Percentiles rank a stretch among this genome's conserved stretches.
phyloP scores from a whole-genome alignment of 2,888 invertebrate species.

The Ophion obscuratus region DNA sequence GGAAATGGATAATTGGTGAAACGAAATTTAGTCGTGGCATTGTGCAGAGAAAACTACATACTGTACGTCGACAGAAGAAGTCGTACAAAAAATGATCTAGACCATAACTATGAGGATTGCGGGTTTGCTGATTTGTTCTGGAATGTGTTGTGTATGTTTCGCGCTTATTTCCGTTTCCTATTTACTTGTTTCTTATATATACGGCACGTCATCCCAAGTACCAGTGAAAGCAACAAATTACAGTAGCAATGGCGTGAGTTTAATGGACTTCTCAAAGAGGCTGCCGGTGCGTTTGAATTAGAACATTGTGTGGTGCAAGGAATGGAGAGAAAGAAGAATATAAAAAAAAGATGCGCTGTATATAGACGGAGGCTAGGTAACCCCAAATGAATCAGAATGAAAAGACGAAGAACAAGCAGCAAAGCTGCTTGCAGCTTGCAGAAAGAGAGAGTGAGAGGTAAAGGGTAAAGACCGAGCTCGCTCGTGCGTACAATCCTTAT shows the following conservation, averaged over 20 bases:
- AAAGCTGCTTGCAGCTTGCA: too few relatives aligned
- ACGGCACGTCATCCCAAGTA: conserved; percentile 58
- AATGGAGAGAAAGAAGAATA: conserved; percentile 26
- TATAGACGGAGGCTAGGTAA: conserved; percentile 12
- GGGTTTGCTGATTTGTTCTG: not conserved
- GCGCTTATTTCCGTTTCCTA: conserved; percentile 12
- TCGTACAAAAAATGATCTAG: too few relatives aligned
- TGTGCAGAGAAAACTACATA: too few relatives aligned
- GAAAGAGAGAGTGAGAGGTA: conserved; percentile 2
- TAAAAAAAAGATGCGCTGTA: conserved; percentile 18
- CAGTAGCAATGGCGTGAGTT: conserved; percentile 72
- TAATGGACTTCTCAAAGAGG: conserved; percentile 73
- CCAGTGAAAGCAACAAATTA: conserved; percentile 74
- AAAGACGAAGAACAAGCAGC: conserved; percentile 19
- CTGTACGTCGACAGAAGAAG: too few relatives aligned
- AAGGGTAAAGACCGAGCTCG: not conserved
- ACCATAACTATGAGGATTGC: not conserved
- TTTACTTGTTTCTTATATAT: not conserved
- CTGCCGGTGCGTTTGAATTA: conserved; percentile 42
- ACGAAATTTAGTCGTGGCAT: too few relatives aligned
- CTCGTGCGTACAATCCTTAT: conserved; percentile 49
- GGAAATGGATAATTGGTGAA: too few relatives aligned
- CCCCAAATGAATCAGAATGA: conserved; percentile 48
- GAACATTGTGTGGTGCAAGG: conserved; percentile 61
- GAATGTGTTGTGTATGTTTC: conserved; percentile 6